Evolutionary conservation across 1,140 invertebrate species (phyloP), one percentile per base, ranked within the genome.

Genomic region (Drosophila watanabei): DNA sequence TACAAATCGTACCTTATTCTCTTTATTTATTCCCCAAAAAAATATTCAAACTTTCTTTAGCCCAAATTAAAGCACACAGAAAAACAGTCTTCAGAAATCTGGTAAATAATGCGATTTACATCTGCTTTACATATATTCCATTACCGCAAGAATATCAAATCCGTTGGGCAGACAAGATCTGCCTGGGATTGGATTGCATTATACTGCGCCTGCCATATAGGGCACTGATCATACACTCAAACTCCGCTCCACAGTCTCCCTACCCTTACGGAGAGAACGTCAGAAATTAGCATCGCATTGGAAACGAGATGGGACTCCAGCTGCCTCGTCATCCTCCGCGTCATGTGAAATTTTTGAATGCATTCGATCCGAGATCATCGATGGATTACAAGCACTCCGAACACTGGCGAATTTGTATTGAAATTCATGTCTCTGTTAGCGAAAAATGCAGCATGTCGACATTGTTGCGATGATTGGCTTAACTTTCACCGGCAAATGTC

Each of bases 371-470:
- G 45, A 62, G 71, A 75, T 75, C 71, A 75, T 73, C 71, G 71
- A 73, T 73, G 71, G 71, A 75, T 75, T 73, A 73, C 70, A 72
- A 52, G 20, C 65, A 32, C 33, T 46, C 32, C 69, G 64, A 66
- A 43, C 62, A 51, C 37, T 35, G 39, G 33, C 61, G 57, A 62
- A 75, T 73, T 64, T 65, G 82, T 84, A 85, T 86, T 86, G 83
- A 87, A 87, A 87, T 87, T 79, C 84, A 87, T 79, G 83, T 87
- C 83, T 87, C 66, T 87, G 84, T 87, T 87, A 87, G 76, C 56
- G 63, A 70, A 75, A 75, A 75, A 75, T 73, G 70, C 64, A 39
- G 69, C 69, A 64, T 86, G 59, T 68, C 69, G 82, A 68, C 78
- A 80, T 80, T 85, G 82, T 58, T 71, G 83, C 83, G 76, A 75